These are phyloP conservation scores for Uloborus diversus DNA, from an alignment of 1,140 invertebrate species.

Conservation along the genomic window DNA sequence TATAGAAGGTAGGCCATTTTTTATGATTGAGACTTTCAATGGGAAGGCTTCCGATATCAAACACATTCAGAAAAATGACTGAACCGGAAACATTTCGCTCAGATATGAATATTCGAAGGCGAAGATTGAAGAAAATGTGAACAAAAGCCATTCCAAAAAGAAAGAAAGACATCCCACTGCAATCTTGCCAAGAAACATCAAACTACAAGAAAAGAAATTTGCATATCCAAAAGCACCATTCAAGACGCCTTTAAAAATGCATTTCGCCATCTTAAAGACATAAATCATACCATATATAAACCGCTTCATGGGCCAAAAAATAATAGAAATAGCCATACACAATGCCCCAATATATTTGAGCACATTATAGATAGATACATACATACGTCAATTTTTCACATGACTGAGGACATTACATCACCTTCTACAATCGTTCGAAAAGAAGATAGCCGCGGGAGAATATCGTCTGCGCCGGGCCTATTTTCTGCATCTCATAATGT, in stretches of 20 bases:
- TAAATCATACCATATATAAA: background rate
- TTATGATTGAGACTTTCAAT: no score
- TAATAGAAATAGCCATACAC: slow-evolving; percentile 17
- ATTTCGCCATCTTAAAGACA: background rate
- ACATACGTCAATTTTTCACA: slow-evolving; percentile 46
- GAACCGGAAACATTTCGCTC: no score
- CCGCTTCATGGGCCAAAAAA: background rate
- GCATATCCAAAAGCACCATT: slow-evolving; percentile 12
- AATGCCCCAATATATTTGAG: slow-evolving; percentile 5
- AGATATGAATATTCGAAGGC: no score
- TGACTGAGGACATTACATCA: slow-evolving; percentile 29
- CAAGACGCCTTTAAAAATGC: background rate
- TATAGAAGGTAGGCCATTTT: no score
- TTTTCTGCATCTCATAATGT: slow-evolving; percentile 50
- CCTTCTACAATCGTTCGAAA: slow-evolving; percentile 28
- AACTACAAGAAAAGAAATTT: slow-evolving; percentile 13
- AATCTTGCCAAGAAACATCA: slow-evolving; percentile 13
- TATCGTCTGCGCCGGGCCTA: background rate
- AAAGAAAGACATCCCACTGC: background rate
- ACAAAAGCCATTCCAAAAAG: background rate
- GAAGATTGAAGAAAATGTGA: background rate
- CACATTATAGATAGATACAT: slow-evolving; percentile 28
- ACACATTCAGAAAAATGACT: no score
- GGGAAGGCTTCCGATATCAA: no score
- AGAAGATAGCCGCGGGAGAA: background rate